Conservation (phyloP, 2,888 invertebrate species). For the Tenthredo amoena region DNA sequence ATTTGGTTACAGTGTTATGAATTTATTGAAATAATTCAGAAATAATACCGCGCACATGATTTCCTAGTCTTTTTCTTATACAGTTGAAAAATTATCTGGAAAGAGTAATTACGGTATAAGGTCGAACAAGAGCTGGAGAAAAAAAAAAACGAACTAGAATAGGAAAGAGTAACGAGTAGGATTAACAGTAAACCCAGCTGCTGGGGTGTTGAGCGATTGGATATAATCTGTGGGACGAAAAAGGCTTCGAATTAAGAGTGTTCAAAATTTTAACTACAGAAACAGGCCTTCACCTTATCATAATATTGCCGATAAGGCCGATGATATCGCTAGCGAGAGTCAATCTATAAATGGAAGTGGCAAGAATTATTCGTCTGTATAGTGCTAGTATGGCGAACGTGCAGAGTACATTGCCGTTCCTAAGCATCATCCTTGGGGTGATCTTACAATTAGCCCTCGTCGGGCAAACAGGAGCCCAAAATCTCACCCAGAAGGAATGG, state of each 20-base stretch:
- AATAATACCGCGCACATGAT: not conserved
- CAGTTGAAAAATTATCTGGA: not conserved
- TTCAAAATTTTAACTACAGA: not conserved
- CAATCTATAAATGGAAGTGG: conserved; percentile 54
- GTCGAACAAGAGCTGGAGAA: not conserved
- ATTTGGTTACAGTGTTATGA: not conserved
- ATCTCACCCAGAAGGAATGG: conserved; percentile 63
- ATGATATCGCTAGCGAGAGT: conserved; percentile 42
- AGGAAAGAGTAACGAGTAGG: not conserved
- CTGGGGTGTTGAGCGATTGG: not conserved
- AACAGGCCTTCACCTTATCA: conserved; percentile 27
- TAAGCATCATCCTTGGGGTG: conserved; percentile 36
- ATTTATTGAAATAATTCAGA: not conserved
- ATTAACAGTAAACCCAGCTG: not conserved
- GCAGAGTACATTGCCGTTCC: conserved; percentile 24
- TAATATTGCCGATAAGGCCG: conserved; percentile 43
- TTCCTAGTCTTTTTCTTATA: not conserved
- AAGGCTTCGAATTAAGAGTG: not conserved
- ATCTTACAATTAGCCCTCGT: conserved; percentile 7
- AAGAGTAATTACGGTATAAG: not conserved
- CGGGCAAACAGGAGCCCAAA: not conserved
- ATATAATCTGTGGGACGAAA: not conserved
- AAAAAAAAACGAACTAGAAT: not conserved
- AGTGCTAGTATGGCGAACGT: conserved; percentile 38
- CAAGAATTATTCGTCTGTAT: conserved; percentile 1